phyloP scores from a whole-genome alignment of 1,140 invertebrate genomes.

The Drosophila virilis region DNA sequence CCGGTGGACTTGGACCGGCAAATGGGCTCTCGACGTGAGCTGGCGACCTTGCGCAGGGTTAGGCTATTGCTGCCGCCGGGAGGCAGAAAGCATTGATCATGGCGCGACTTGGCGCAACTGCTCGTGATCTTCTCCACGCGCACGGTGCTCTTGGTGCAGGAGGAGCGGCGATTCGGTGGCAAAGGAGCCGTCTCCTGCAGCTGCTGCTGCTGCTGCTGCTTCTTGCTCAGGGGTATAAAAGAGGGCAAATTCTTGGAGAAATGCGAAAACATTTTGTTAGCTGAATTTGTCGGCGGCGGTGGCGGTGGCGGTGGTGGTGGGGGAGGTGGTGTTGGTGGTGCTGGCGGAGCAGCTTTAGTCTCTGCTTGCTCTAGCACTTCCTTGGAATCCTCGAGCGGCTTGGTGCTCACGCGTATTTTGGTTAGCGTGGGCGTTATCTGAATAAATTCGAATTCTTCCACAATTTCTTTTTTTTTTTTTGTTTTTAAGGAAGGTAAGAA shows the following conservation, averaged over 20 bases:
- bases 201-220: conserved; percentile 52
- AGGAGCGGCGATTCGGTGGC: conserved; percentile 87
- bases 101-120: conserved; percentile 75
- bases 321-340: conserved; percentile 34
- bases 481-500: conserved; percentile 14
- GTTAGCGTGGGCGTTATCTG: conserved; percentile 92
- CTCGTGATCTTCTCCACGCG: conserved; percentile 82
- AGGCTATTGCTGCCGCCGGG: conserved; percentile 64
- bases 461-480: conserved; percentile 55
- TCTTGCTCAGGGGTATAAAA: conserved; percentile 78
- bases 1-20: conserved; percentile 77
- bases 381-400: conserved; percentile 66
- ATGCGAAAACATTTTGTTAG: conserved; percentile 83
- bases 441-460: conserved; percentile 89
- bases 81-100: conserved; percentile 87
- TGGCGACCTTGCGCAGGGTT: conserved; percentile 61
- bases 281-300: background rate
- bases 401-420: conserved; percentile 91
- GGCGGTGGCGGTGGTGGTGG: conserved; percentile 22
- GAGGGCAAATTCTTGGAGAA: conserved; percentile 85
- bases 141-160: conserved; percentile 87
- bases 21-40: conserved; percentile 56
- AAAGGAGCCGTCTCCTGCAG: conserved; percentile 50
- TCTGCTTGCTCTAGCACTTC: conserved; percentile 7
- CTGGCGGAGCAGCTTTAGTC: background rate